phyloP scores from a whole-genome alignment of 2,113 vertebrate genomes.

The Cygnus buccinator region DNA sequence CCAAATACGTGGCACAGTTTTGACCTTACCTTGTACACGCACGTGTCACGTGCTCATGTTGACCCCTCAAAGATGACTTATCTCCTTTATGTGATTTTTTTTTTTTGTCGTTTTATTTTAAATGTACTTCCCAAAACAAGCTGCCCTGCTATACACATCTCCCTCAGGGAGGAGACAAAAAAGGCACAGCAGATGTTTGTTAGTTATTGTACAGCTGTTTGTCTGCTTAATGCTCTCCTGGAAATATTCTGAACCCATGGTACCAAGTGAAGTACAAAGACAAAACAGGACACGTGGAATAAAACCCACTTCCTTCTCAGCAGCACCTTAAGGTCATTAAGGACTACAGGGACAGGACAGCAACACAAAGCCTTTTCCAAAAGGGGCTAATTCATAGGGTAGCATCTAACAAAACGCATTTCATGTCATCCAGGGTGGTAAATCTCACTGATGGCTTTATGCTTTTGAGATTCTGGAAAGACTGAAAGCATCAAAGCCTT shows the following conservation, averaged over 20 bases:
- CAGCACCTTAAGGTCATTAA: not conserved
- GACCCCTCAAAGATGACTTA: not conserved
- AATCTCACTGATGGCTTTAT: not conserved
- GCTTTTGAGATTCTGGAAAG: not conserved
- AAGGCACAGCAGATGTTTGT: not conserved
- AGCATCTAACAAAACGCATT: not conserved
- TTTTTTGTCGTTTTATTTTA: not conserved
- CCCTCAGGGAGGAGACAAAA: not conserved
- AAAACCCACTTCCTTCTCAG: constrained; percentile 17
- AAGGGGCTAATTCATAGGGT: not conserved
- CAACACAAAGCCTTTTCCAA: not conserved
- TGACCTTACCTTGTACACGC: not conserved
- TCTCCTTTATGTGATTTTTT: not conserved
- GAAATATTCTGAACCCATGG: not conserved
- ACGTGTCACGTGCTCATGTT: not conserved
- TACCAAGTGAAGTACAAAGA: not conserved
- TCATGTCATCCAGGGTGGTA: not conserved
- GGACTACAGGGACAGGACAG: not conserved
- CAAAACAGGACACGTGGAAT: not conserved
- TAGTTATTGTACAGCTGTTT: not conserved
- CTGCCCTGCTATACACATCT: not conserved
- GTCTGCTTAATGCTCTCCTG: not conserved
- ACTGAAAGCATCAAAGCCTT: not conserved
- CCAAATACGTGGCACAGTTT: not conserved
- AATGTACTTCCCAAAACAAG: not conserved